A percentile compares a stretch with the other conserved stretches of the same genome.
Evolutionary conservation across 1,140 invertebrate genomes (phyloP).

Genomic region (Ectropis grisescens): DNA sequence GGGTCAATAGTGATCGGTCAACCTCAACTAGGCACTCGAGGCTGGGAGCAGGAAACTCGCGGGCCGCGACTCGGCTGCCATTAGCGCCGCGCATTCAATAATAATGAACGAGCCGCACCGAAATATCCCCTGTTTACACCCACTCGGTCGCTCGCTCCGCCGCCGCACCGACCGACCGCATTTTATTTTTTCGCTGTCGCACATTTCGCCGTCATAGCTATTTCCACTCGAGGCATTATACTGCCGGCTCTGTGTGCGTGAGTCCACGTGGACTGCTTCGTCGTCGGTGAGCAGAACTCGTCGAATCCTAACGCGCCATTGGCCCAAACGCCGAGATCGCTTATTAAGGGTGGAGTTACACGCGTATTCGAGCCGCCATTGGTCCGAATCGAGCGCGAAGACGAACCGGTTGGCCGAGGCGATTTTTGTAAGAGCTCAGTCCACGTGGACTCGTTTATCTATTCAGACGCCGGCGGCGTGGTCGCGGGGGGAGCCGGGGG

Average conservation of each 20-base stretch:
- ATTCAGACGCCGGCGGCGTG: slow-evolving; percentile 69
- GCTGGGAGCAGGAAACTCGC: slow-evolving; percentile 28
- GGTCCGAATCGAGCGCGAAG: slow-evolving; percentile 26
- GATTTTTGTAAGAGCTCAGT: slow-evolving; percentile 68
- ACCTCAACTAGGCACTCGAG: too few relatives aligned
- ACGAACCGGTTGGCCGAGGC: slow-evolving; percentile 41
- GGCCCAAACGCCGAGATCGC: slow-evolving; percentile 48
- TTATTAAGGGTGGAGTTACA: slow-evolving; percentile 71
- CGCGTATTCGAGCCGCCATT: slow-evolving; percentile 34
- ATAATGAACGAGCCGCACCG: slow-evolving; percentile 66
- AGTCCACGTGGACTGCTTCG: slow-evolving; percentile 65
- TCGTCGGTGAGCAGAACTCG: slow-evolving; percentile 44
- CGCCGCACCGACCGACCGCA: slow-evolving; percentile 64
- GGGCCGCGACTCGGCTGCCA: slow-evolving; percentile 37
- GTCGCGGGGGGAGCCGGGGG: slow-evolving; percentile 65
- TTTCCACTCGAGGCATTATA: slow-evolving; percentile 71
- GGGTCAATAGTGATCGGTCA: too few relatives aligned
- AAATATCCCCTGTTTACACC: slow-evolving; percentile 69
- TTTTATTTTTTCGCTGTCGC: slow-evolving; percentile 72
- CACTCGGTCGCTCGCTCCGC: slow-evolving; percentile 56
- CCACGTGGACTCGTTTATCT: slow-evolving; percentile 72
- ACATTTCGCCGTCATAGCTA: slow-evolving; percentile 71
- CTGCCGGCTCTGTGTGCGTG: slow-evolving; percentile 53
- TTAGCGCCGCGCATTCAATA: slow-evolving; percentile 66
- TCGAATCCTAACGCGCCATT: slow-evolving; percentile 30